phyloP scores from a whole-genome alignment of 2,113 vertebrate species.

The Pangasianodon hypophthalmus region DNA sequence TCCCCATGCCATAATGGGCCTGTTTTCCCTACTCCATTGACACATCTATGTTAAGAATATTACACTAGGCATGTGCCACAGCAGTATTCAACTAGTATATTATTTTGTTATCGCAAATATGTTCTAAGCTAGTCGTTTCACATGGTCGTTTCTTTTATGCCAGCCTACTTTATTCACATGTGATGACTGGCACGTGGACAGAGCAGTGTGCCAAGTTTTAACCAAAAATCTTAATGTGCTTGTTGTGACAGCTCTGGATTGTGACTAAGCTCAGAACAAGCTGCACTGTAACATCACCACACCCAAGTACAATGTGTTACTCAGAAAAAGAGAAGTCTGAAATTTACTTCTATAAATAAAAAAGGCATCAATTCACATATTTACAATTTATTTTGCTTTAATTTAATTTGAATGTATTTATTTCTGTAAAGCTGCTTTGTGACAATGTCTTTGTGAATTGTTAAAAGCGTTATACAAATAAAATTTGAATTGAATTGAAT shows the following conservation, averaged over 20 bases:
- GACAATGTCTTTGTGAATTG: too few relatives aligned
- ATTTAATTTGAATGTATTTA: too few relatives aligned
- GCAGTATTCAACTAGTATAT: neutral
- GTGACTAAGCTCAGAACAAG: conserved; percentile 51
- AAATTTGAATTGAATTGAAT: too few relatives aligned
- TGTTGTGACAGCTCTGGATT: conserved; percentile 38
- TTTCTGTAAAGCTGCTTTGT: too few relatives aligned
- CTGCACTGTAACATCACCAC: conserved; percentile 39
- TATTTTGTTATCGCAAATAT: neutral
- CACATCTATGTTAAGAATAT: conserved; percentile 23
- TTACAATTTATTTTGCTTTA: too few relatives aligned
- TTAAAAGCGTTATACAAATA: too few relatives aligned
- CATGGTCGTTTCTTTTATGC: neutral
- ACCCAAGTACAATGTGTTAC: conserved; percentile 31
- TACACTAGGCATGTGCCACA: neutral
- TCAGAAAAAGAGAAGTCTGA: neutral
- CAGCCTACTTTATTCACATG: neutral
- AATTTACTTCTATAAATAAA: too few relatives aligned
- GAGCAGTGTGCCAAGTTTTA: conserved; percentile 19
- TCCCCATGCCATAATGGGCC: conserved; percentile 11
- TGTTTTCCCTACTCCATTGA: conserved; percentile 23
- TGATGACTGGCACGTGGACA: neutral
- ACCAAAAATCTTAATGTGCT: conserved; percentile 33
- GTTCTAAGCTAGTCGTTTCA: neutral
- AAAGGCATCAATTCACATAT: too few relatives aligned